Evolutionary conservation across 2,113 vertebrate genomes (phyloP).

Genomic region (Struthidea cinerea): DNA sequence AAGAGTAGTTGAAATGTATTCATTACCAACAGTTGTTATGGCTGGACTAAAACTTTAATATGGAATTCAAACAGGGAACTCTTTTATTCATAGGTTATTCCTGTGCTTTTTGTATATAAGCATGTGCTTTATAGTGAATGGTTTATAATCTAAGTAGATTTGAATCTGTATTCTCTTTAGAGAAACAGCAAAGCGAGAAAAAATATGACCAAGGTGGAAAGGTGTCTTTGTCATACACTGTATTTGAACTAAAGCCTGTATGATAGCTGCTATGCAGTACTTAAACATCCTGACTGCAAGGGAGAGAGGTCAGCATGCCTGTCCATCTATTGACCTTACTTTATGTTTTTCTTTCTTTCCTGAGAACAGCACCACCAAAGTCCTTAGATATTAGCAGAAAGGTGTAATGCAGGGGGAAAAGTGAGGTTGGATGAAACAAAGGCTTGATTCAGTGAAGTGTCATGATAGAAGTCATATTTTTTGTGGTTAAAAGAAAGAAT

Average conservation of each 20-base stretch:
- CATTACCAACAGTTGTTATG: not conserved
- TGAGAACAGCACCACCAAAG: not conserved
- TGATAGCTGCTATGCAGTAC: not conserved
- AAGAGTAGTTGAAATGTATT: not conserved
- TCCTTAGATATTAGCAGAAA: not conserved
- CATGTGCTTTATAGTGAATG: not conserved
- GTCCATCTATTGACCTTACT: not conserved
- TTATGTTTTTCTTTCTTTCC: not conserved
- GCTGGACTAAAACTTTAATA: not conserved
- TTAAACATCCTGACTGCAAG: not conserved
- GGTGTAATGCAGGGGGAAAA: not conserved
- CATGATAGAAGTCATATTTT: not conserved
- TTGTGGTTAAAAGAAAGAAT: not conserved
- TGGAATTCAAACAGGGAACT: not conserved
- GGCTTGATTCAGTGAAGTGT: not conserved
- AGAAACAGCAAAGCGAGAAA: not conserved
- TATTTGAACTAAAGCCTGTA: not conserved
- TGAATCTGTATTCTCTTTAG: not conserved
- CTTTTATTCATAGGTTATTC: not conserved
- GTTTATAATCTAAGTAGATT: not conserved
- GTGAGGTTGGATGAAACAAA: not conserved
- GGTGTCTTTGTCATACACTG: not conserved
- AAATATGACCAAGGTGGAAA: not conserved
- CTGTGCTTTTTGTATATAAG: not conserved
- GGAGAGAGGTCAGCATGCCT: not conserved